Conservation (phyloP, 1,140 invertebrate species). For the Euwallacea similis region DNA sequence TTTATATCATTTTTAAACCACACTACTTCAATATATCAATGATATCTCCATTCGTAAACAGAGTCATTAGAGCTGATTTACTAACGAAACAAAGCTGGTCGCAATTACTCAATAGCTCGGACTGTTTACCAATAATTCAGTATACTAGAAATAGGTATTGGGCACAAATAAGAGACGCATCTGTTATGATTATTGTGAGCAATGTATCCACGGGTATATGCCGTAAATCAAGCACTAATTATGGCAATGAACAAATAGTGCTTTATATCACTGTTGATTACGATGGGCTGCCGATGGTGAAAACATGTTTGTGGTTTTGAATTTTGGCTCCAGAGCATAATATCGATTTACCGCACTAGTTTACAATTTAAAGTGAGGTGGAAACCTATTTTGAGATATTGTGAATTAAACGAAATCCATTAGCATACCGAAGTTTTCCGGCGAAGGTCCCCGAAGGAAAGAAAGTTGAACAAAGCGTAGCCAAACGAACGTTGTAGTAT, state of each 20-base stretch:
- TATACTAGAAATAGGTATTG: constrained; percentile 13
- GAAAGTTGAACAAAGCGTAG: constrained; percentile 32
- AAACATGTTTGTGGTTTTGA: no score
- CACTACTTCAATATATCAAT: no score
- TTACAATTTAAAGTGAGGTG: background rate
- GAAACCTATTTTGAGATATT: background rate
- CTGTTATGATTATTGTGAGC: constrained; percentile 52
- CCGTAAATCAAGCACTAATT: constrained; percentile 50
- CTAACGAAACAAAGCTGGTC: background rate
- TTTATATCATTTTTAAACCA: background rate
- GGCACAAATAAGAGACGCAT: constrained; percentile 48
- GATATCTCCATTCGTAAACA: background rate
- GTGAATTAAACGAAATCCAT: constrained; percentile 2
- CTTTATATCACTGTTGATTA: no score
- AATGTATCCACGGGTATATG: constrained; percentile 44
- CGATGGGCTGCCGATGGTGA: no score
- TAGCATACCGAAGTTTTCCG: constrained; percentile 3
- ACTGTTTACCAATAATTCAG: constrained; percentile 6
- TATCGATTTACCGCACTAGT: no score
- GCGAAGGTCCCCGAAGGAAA: constrained; percentile 15
- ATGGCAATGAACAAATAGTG: background rate
- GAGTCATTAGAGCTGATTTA: background rate
- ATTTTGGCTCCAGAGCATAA: no score
- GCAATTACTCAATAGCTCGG: constrained; percentile 13
- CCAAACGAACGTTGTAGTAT: constrained; percentile 29